A percentile compares a stretch with the other conserved stretches of the same genome.
Conservation (phyloP, 2,888 invertebrate genomes). For the Tinea trinotella region DNA sequence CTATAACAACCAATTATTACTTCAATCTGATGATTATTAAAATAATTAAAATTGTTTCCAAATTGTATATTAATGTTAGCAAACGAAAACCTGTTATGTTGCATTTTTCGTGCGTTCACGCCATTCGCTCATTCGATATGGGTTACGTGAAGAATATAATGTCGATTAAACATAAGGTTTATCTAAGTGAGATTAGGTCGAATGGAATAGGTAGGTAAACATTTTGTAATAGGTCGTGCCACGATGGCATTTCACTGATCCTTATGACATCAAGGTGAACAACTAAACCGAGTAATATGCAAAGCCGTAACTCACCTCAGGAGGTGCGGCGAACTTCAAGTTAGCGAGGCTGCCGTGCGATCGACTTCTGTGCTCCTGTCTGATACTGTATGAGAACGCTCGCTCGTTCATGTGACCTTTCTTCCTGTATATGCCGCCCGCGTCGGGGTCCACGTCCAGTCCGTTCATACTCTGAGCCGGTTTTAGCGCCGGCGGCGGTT, state of each 20-base stretch:
- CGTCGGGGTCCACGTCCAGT: conserved; percentile 75
- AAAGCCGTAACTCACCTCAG: conserved; percentile 49
- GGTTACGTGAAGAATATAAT: too few species aligned
- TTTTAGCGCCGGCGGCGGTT: conserved; percentile 75
- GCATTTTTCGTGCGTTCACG: too few species aligned
- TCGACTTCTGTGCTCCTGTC: conserved; percentile 93
- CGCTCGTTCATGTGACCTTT: conserved; percentile 94
- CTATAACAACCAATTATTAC: not conserved
- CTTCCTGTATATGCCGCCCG: conserved; percentile 85
- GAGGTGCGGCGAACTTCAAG: conserved; percentile 85
- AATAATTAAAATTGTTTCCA: not conserved
- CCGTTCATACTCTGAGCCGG: conserved; percentile 80
- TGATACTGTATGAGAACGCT: conserved; percentile 93
- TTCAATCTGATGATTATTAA: too few species aligned
- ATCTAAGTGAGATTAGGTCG: too few species aligned
- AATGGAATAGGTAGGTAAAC: too few species aligned
- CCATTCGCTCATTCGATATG: too few species aligned
- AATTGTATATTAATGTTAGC: not conserved
- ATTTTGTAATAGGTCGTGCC: too few species aligned
- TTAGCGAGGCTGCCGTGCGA: conserved; percentile 94
- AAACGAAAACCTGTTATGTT: not conserved
- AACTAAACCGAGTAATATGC: not conserved
- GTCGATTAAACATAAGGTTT: too few species aligned
- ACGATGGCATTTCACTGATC: too few species aligned
- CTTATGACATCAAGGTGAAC: not conserved